phyloP scores from a whole-genome alignment of 1,140 invertebrate species.

The Drosophila carrolli region DNA sequence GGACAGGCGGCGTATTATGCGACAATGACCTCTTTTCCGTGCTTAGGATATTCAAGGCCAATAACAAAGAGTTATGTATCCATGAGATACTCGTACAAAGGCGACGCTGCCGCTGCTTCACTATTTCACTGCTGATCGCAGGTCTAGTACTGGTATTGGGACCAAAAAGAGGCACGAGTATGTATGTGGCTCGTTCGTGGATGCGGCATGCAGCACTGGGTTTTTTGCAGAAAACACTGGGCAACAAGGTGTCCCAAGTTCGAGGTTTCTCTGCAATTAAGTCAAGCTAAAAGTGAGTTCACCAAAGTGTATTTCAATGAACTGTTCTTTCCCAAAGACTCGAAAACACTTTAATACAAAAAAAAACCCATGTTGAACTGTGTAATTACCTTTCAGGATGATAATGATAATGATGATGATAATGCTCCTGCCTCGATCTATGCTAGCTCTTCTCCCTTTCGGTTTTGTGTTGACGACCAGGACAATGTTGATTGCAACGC shows the following conservation, averaged over 20 bases:
- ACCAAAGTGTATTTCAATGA: too few species aligned
- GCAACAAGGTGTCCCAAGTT: conserved; percentile 7
- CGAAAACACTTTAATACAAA: too few species aligned
- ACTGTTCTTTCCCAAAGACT: too few species aligned
- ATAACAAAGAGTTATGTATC: conserved; percentile 69
- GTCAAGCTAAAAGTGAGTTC: too few species aligned
- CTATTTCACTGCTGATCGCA: conserved; percentile 7
- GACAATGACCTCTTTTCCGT: conserved; percentile 69
- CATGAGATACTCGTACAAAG: conserved; percentile 53
- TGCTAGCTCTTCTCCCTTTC: conserved; percentile 2
- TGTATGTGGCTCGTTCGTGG: conserved; percentile 12
- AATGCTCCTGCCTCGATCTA: conserved; percentile 23
- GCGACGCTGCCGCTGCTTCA: conserved; percentile 7
- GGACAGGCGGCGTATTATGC: conserved; percentile 52
- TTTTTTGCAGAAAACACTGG: conserved; percentile 22
- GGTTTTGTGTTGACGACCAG: conserved; percentile 23
- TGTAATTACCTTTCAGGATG: conserved; percentile 35
- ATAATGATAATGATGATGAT: conserved; percentile 43
- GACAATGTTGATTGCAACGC: conserved; percentile 62
- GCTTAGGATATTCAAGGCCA: conserved; percentile 68
- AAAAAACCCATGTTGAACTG: background rate
- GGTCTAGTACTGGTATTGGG: conserved; percentile 17
- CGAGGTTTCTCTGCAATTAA: background rate
- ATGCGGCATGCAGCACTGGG: conserved; percentile 36
- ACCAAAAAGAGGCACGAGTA: background rate